Evolutionary conservation across 2,113 vertebrate genomes (phyloP), one percentile per base, ranked within the genome.

Genomic region (Sorex fumeus): DNA sequence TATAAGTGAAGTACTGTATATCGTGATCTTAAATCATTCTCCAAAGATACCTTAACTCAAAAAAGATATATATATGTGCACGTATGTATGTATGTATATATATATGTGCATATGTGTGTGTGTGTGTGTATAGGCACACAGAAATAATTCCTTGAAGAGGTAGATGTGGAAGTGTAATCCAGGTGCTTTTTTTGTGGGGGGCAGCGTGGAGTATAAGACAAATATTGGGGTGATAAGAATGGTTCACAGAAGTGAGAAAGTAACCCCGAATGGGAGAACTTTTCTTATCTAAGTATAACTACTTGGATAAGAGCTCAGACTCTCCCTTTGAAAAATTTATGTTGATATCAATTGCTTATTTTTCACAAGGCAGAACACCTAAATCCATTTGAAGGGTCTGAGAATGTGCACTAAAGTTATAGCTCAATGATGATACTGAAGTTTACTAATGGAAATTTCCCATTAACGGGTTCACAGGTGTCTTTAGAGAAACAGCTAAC

Each of bases 1-100:
- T 87, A 64, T 30, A 85, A 78, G 18, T n/a, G 10, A 76, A 88
- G 66, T 60, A 11, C 18, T 40, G 81, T 88, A n/a, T 27, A 71
- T 78, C n/a, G 2, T 76, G 87, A 66, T 53, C 80, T 64, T 60
- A 66, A 8, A 76, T 70, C 23, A 64, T 60, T 91, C 67, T 30
- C 30, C 53, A 85, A 71, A 88, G 19, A 23, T 45, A 60, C 62
- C n/a, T 79, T 88, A 66, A 3, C 62, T 92, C 19, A 86, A 82
- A n/a, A 27, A 74, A 70, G 1, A 4, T 77, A 87, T 57, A 87
- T 57, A 40, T 40, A 40, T 40, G n/a, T 1, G 67, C 1, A 13
- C 7, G 7, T 40, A 40, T 40, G 40, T 40, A 40, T 40, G 7
- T 40, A 7, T 40, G 7, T 40, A 40, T 40, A 40, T 7, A 40